Evolutionary conservation across 2,797 vertebrate species (phyloP).

Genomic region (Triplophysa yarkandensis): DNA sequence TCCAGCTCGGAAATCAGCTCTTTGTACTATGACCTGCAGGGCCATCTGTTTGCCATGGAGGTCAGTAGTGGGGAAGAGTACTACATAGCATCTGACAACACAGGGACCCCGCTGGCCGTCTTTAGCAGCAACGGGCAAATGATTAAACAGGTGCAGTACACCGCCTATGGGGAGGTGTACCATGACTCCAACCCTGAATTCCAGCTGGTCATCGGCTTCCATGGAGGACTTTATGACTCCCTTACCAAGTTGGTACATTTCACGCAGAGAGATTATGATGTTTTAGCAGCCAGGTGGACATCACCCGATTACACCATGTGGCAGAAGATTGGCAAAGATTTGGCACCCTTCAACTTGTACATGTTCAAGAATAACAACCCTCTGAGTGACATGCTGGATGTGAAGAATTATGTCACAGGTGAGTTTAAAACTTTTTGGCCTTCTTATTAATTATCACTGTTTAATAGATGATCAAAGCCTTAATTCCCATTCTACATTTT

Average conservation of each 20-base stretch:
- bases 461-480: neutral
- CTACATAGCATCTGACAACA: constrained; percentile 98
- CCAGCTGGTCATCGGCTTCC: constrained; percentile 95
- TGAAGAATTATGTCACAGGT: constrained; percentile 99
- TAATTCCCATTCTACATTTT: neutral
- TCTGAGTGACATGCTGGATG: constrained; percentile 94
- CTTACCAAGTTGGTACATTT: constrained; percentile 98
- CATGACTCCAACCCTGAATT: constrained; percentile 98
- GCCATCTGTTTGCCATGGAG: constrained; percentile 98
- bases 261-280: constrained; percentile 96
- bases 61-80: constrained; percentile 98
- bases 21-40: constrained; percentile 97
- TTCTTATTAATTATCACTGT: neutral
- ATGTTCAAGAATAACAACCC: constrained; percentile 99
- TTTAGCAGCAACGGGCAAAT: constrained; percentile 99
- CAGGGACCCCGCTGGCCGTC: constrained; percentile 92
- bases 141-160: constrained; percentile 99
- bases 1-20: constrained; percentile 98
- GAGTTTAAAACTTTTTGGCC: constrained; percentile 25
- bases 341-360: constrained; percentile 93
- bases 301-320: constrained; percentile 95
- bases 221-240: constrained; percentile 94
- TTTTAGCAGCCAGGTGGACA: constrained; percentile 95
- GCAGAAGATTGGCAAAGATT: constrained; percentile 95
- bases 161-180: constrained; percentile 96